Evolutionary conservation across 1,140 invertebrate genomes (phyloP), one percentile per base, ranked within the genome.

Genomic region (Fopius arisanus): DNA sequence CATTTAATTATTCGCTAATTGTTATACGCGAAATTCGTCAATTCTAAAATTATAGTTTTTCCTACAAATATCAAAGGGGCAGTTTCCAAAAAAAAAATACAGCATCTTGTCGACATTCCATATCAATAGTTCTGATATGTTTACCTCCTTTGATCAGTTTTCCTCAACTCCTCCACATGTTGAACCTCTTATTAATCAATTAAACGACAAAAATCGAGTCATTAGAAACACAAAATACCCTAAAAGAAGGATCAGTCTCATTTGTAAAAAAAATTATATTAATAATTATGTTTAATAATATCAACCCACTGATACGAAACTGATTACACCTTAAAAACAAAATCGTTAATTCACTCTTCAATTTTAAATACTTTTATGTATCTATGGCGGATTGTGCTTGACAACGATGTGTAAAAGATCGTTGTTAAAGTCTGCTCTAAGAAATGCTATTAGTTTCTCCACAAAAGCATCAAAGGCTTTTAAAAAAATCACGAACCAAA

Each of bases 121-220:
- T 77, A 77, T 77, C 75, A 77, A 74, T 73, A 51, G 63, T 28
- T 29, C 71, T 74, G 75, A 77, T 77, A 77, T 77, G 75, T 77
- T 74, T 65, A 73, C n/a, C 43, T 48, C 16, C 43, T 48, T 48
- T 16, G 19, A 26, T 59, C 21, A 26, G 54, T 59, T 26, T 37
- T 59, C 23, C 19, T 59, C 54, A 76, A 73, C 75, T 76, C 75
- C 71, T 76, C 66, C 75, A 67, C 63, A 59, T 73, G 26, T 37
- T 31, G 21, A 67, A 54, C 43, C 41, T 33, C 66, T 31, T 19
- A 37, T 68, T 33, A 33, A 16, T 72, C 31, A 72, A 40, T 33
- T 65, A 59, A 9, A n/a, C 63, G 43, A 62, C 48, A 10, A 19
- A 29, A 54, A 43, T 70, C 29, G 43, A 37, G 40, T 26, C 40